phyloP scores from a whole-genome alignment of 2,888 invertebrate genomes.

The Sericinus montela region DNA sequence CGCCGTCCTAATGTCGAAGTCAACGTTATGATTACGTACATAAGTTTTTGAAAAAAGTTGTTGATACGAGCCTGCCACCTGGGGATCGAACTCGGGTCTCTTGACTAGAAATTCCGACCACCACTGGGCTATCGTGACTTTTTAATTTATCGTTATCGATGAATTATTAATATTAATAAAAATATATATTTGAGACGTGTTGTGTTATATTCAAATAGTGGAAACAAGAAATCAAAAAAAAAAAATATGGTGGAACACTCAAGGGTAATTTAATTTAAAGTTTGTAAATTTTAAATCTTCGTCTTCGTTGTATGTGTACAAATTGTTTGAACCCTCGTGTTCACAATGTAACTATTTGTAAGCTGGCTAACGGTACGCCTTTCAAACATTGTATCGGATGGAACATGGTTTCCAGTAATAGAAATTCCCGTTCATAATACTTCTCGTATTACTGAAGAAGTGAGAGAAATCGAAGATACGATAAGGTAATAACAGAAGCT shows the following conservation, averaged over 20 bases:
- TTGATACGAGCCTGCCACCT: too few relatives aligned
- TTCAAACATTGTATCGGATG: constrained; percentile 58
- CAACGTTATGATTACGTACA: too few relatives aligned
- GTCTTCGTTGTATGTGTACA: constrained; percentile 8
- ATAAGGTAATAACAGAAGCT: constrained; percentile 77
- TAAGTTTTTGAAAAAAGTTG: too few relatives aligned
- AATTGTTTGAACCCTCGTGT: constrained; percentile 8
- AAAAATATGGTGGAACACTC: not conserved
- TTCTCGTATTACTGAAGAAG: constrained; percentile 67
- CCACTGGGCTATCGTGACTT: too few relatives aligned
- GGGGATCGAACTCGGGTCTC: too few relatives aligned
- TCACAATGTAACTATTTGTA: constrained; percentile 50
- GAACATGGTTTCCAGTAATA: constrained; percentile 40
- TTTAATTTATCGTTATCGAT: too few relatives aligned
- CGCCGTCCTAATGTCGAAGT: too few relatives aligned
- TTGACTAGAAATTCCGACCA: too few relatives aligned
- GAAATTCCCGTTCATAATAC: constrained; percentile 51
- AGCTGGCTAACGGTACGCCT: constrained; percentile 65
- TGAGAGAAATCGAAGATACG: constrained; percentile 72
- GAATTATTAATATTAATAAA: not conserved
- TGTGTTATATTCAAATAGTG: not conserved
- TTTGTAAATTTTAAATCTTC: constrained; percentile 1
- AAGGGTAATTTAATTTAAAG: constrained; percentile 8
- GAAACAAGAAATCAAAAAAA: constrained; percentile 3
- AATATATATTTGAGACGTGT: not conserved